A percentile compares a stretch with the other conserved stretches of the same genome.
Conservation (phyloP, 2,797 vertebrate genomes). For the Zalophus californianus region DNA sequence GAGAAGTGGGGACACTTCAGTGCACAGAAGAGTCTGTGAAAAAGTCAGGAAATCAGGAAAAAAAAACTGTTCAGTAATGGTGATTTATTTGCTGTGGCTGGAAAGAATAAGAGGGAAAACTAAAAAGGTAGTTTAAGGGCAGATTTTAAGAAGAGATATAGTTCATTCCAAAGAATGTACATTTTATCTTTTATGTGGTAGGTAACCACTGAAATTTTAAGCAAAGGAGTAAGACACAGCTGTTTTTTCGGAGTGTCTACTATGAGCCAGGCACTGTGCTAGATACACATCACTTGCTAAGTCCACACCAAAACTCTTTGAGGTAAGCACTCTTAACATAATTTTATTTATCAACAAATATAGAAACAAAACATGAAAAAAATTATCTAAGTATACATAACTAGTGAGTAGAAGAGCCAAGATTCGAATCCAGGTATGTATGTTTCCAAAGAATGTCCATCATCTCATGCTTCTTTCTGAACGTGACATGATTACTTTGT, state of each 20-base stretch:
- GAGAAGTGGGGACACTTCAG: background rate
- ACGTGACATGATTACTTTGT: background rate
- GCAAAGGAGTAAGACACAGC: background rate
- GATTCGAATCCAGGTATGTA: background rate
- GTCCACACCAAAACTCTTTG: background rate
- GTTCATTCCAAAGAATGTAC: background rate
- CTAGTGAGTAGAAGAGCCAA: background rate
- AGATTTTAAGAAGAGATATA: background rate
- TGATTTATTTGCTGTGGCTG: background rate
- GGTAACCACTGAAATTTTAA: background rate
- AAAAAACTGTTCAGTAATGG: background rate
- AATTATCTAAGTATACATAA: background rate
- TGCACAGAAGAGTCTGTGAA: background rate
- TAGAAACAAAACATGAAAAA: background rate
- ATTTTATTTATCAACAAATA: background rate
- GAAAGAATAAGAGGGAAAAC: background rate
- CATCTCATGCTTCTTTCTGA: background rate
- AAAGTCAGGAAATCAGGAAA: background rate
- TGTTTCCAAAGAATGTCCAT: background rate
- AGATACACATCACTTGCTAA: background rate
- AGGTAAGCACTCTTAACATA: background rate
- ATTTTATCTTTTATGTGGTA: background rate
- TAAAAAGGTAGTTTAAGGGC: background rate
- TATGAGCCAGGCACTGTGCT: background rate
- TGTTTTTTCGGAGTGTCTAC: background rate